Conservation (phyloP, 2,888 invertebrate genomes). For the Zele albiditarsus region DNA sequence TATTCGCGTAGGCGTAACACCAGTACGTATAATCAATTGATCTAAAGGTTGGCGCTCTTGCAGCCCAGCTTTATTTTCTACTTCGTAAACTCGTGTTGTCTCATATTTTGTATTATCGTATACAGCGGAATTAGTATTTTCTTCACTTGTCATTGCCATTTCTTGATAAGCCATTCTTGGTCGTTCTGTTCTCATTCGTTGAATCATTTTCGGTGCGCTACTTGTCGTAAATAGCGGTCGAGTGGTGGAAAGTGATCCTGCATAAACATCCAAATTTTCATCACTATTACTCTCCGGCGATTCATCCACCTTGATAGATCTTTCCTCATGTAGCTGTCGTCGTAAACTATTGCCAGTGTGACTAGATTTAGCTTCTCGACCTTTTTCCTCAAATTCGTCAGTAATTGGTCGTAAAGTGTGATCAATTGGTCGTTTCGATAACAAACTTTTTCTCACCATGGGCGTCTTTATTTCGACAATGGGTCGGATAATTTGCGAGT, state of each 20-base stretch:
- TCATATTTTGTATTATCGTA: slow-evolving; percentile 64
- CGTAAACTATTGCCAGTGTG: slow-evolving; percentile 76
- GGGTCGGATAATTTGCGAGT: slow-evolving; percentile 67
- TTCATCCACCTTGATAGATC: slow-evolving; percentile 71
- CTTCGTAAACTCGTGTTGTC: slow-evolving; percentile 57
- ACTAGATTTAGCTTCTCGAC: slow-evolving; percentile 67
- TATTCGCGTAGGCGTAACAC: slow-evolving; percentile 49
- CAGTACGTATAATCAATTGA: slow-evolving; percentile 59
- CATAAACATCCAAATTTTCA: slow-evolving; percentile 81
- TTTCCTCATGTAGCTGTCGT: slow-evolving; percentile 78
- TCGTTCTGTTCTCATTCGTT: slow-evolving; percentile 62
- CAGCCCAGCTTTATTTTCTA: slow-evolving; percentile 58
- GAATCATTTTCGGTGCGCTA: slow-evolving; percentile 76
- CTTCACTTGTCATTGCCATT: slow-evolving; percentile 36
- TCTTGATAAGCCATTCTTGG: slow-evolving; percentile 57
- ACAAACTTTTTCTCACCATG: slow-evolving; percentile 59
- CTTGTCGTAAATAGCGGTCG: slow-evolving; percentile 82
- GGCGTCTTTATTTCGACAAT: slow-evolving; percentile 59
- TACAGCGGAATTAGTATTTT: slow-evolving; percentile 62
- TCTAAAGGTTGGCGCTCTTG: slow-evolving; percentile 63
- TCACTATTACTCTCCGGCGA: slow-evolving; percentile 77
- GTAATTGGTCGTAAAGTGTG: slow-evolving; percentile 69
- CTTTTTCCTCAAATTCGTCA: slow-evolving; percentile 71
- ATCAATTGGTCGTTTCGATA: slow-evolving; percentile 67
- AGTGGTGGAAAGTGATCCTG: slow-evolving; percentile 77